These are phyloP conservation scores for Mermis nigrescens DNA, from an alignment of 2,888 invertebrate genomes.

Conservation along the genomic window DNA sequence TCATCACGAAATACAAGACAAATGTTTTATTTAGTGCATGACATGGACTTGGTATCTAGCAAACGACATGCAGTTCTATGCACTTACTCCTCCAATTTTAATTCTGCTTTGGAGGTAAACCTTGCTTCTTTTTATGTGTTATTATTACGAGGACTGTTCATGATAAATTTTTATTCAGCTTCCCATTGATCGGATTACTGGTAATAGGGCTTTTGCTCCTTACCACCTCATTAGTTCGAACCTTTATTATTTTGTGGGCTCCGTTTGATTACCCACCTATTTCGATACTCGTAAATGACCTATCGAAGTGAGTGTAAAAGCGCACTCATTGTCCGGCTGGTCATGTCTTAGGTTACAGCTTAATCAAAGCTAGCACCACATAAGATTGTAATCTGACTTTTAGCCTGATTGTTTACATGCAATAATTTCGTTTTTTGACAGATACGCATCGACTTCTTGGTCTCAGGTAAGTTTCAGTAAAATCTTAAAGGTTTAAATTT, in stretches of 20 bases:
- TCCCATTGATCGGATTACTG: slow-evolving; percentile 17
- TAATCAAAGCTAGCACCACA: too few species aligned
- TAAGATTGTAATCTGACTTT: too few species aligned
- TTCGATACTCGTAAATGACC: not conserved
- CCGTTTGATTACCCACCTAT: not conserved
- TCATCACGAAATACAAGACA: too few species aligned
- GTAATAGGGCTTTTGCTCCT: not conserved
- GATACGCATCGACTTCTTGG: too few species aligned
- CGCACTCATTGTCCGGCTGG: too few species aligned
- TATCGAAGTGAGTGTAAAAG: not conserved
- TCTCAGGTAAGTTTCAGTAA: too few species aligned
- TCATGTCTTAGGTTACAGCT: too few species aligned
- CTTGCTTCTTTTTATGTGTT: too few species aligned
- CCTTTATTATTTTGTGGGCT: not conserved
- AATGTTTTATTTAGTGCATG: slow-evolving; percentile 42
- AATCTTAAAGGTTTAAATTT: too few species aligned
- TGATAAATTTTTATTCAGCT: slow-evolving; percentile 16
- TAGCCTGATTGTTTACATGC: too few species aligned
- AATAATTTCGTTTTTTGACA: too few species aligned
- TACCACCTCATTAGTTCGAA: not conserved
- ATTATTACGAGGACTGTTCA: too few species aligned
- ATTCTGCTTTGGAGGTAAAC: slow-evolving; percentile 41
- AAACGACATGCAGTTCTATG: slow-evolving; percentile 51
- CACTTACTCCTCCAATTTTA: slow-evolving; percentile 46
- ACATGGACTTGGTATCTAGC: slow-evolving; percentile 50